These are phyloP conservation scores for Clamator glandarius DNA, from an alignment of 2,797 vertebrate species.

Conservation along the genomic window DNA sequence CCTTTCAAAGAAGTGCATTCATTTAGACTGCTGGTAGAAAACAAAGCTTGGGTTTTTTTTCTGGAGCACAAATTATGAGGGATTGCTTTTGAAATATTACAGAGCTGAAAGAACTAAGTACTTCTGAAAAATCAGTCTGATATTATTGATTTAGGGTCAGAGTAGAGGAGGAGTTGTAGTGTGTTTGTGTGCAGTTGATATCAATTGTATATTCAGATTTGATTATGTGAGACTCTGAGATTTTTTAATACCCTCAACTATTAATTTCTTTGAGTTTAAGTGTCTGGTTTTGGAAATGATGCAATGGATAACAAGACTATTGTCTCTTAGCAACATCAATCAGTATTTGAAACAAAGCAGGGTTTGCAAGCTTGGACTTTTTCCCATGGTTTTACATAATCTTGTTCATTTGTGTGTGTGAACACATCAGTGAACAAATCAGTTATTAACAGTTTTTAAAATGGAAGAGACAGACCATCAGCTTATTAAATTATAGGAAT, in stretches of 20 bases:
- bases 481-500: conserved; percentile 12
- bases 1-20: neutral
- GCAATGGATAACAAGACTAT: neutral
- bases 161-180: neutral
- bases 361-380: neutral
- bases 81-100: neutral
- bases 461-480: neutral
- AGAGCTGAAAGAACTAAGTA: neutral
- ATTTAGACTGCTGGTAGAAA: neutral
- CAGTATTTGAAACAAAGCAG: neutral
- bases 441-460: neutral
- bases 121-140: neutral
- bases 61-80: neutral
- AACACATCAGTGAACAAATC: neutral
- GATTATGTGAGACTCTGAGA: neutral
- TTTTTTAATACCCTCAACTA: neutral
- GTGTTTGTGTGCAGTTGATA: neutral
- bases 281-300: neutral
- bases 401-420: neutral
- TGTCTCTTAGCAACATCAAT: conserved; percentile 32
- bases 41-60: neutral
- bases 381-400: neutral
- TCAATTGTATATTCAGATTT: neutral
- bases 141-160: neutral
- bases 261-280: neutral